phyloP scores from a whole-genome alignment of 2,888 invertebrate species.

The Eristalis intricaria region DNA sequence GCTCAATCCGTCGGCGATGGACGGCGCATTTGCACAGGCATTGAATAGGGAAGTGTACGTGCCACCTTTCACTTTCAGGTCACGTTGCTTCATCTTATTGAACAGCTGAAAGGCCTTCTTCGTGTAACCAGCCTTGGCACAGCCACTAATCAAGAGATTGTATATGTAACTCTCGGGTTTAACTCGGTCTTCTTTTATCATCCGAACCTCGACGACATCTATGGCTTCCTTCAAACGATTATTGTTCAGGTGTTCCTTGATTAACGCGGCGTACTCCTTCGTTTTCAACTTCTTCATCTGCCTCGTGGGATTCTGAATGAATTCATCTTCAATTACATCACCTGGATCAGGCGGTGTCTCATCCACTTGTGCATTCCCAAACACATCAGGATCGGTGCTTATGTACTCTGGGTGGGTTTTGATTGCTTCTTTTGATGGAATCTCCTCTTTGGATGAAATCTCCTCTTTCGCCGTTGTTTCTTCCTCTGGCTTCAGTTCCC shows the following conservation, averaged over 20 bases:
- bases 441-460: neutral
- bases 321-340: slow-evolving; percentile 85
- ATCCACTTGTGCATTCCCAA: slow-evolving; percentile 74
- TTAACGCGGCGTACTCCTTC: slow-evolving; percentile 87
- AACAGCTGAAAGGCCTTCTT: slow-evolving; percentile 92
- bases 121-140: slow-evolving; percentile 91
- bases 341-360: slow-evolving; percentile 81
- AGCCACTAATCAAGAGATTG: slow-evolving; percentile 91
- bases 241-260: slow-evolving; percentile 85
- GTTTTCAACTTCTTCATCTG: slow-evolving; percentile 83
- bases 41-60: slow-evolving; percentile 94
- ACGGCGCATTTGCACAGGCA: slow-evolving; percentile 92
- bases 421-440: neutral
- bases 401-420: slow-evolving; percentile 7
- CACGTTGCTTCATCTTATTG: slow-evolving; percentile 90
- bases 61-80: slow-evolving; percentile 86
- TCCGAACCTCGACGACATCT: slow-evolving; percentile 88
- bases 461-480: neutral
- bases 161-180: slow-evolving; percentile 91
- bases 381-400: slow-evolving; percentile 75
- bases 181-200: slow-evolving; percentile 89
- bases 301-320: slow-evolving; percentile 82
- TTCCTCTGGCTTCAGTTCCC: slow-evolving; percentile 14
- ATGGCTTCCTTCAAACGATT: slow-evolving; percentile 89
- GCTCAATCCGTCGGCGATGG: slow-evolving; percentile 86